A percentile compares a stretch with the other conserved stretches of the same genome.
phyloP scores from a whole-genome alignment of 2,797 vertebrate species.

The Lycodopsis pacificus region DNA sequence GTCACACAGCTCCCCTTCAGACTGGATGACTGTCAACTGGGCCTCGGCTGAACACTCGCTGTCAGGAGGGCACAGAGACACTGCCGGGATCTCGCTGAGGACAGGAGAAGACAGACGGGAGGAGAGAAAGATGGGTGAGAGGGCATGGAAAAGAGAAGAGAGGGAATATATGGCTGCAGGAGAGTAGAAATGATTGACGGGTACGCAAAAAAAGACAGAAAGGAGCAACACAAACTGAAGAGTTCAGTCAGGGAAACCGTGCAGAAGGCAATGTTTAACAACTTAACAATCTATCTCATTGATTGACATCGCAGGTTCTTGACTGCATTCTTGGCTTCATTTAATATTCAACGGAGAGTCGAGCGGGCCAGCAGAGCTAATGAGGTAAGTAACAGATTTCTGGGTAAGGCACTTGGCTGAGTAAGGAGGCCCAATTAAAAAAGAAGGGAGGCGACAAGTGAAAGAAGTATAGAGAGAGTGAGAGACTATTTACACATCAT shows the following conservation, averaged over 20 bases:
- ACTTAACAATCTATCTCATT: not conserved
- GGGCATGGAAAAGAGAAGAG: not conserved
- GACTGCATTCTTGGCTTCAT: constrained; percentile 14
- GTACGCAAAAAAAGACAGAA: not conserved
- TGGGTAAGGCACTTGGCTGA: constrained; percentile 39
- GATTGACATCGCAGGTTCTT: constrained; percentile 19
- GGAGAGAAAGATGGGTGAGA: not conserved
- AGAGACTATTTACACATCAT: constrained; percentile 26
- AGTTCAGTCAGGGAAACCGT: constrained; percentile 11
- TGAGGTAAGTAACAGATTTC: constrained; percentile 60
- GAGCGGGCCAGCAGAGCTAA: constrained; percentile 38
- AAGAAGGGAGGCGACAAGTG: constrained; percentile 2
- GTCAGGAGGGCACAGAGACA: constrained; percentile 85
- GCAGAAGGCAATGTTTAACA: not conserved
- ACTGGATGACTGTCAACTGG: constrained; percentile 70
- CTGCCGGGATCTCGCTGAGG: constrained; percentile 81
- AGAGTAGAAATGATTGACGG: constrained; percentile 14
- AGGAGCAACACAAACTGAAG: not conserved
- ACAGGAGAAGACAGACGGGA: constrained; percentile 4
- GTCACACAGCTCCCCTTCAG: constrained; percentile 76
- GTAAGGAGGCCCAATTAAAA: constrained; percentile 57
- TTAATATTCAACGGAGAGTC: constrained; percentile 16
- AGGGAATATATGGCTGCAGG: not conserved
- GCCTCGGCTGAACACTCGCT: constrained; percentile 66
- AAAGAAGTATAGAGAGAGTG: not conserved